Percentiles rank a stretch among this genome's conserved stretches.
Conservation (phyloP, 2,797 vertebrate genomes). For the Microchirus variegatus region DNA sequence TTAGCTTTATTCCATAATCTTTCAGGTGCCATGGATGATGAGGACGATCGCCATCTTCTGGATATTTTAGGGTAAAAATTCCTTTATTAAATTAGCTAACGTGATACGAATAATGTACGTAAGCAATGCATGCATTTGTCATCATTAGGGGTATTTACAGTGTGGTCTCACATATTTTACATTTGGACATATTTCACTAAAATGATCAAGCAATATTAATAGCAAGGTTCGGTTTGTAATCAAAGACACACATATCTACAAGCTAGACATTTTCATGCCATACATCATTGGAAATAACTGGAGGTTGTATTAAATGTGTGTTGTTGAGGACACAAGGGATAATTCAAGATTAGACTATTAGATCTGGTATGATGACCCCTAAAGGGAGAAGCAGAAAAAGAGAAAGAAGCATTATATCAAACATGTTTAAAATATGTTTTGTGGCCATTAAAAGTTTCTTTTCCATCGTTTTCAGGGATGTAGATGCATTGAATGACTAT, state of each 20-base stretch:
- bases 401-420: neutral
- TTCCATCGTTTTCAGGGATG: conserved; percentile 84
- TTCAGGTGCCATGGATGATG: conserved; percentile 99
- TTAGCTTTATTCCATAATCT: conserved; percentile 18
- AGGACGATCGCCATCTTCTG: conserved; percentile 98
- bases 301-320: too few species aligned
- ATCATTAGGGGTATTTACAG: too few species aligned
- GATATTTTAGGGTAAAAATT: conserved; percentile 97
- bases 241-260: neutral
- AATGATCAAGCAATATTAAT: neutral
- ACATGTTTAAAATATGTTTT: neutral
- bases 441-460: neutral
- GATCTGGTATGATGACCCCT: too few species aligned
- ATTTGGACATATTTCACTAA: neutral
- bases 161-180: neutral
- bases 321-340: too few species aligned
- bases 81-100: neutral
- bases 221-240: neutral
- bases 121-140: too few species aligned
- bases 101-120: too few species aligned
- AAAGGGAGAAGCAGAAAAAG: too few species aligned
- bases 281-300: too few species aligned
- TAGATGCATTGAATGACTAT: conserved; percentile 97
- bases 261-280: neutral
- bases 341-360: too few species aligned